Conservation (phyloP, 2,888 invertebrate species). For the Napeogenes sylphis region DNA sequence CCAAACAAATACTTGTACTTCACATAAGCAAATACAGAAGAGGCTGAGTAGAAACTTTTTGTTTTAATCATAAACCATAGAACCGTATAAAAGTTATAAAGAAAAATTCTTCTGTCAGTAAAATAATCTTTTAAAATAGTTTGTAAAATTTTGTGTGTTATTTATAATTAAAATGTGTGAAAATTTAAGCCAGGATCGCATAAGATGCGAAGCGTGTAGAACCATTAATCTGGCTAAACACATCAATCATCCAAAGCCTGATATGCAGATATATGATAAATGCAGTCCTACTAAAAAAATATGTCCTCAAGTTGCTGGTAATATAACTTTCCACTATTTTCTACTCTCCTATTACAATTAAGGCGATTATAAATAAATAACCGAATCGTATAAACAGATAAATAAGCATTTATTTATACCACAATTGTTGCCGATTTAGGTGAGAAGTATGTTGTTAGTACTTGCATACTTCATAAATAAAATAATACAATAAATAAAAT, state of each 20-base stretch:
- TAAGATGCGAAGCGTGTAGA: conserved; percentile 59
- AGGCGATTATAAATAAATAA: background rate
- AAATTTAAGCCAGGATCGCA: conserved; percentile 44
- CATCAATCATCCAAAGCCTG: conserved; percentile 51
- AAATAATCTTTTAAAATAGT: conserved; percentile 3
- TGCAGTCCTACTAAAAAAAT: conserved; percentile 49
- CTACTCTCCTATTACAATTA: conserved; percentile 4
- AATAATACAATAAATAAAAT: too few species aligned
- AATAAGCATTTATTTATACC: too few species aligned
- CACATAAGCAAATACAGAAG: too few species aligned
- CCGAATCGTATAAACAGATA: background rate
- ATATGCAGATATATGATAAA: conserved; percentile 67
- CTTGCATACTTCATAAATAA: too few species aligned
- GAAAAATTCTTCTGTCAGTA: too few species aligned
- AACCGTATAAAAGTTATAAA: too few species aligned
- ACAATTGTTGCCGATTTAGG: too few species aligned
- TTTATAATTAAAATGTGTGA: conserved; percentile 48
- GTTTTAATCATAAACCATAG: too few species aligned
- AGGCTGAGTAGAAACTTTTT: too few species aligned
- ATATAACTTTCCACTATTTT: conserved; percentile 7
- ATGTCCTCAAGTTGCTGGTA: conserved; percentile 51
- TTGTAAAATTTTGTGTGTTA: conserved; percentile 16
- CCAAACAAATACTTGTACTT: too few species aligned
- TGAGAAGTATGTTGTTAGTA: too few species aligned
- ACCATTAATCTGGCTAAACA: conserved; percentile 67